Evolutionary conservation across 2,797 vertebrate genomes (phyloP).

Genomic region (Sebastes vulpes): DNA sequence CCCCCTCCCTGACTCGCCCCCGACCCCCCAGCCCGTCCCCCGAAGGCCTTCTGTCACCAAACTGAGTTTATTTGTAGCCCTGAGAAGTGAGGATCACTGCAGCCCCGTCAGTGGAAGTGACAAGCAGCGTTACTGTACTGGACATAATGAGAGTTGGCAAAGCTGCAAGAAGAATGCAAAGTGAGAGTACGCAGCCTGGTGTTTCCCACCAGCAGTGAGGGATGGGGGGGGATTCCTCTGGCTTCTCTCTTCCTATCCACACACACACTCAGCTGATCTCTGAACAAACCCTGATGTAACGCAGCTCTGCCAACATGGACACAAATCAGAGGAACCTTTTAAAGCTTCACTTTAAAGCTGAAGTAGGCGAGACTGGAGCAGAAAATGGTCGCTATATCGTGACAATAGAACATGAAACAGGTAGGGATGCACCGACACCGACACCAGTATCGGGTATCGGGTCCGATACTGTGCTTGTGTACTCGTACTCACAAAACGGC

Average conservation of each 20-base stretch:
- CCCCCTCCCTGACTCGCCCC: neutral
- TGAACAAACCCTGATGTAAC: conserved; percentile 30
- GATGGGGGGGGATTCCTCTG: conserved; percentile 36
- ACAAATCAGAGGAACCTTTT: neutral
- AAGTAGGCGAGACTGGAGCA: too few species aligned
- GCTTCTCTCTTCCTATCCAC: neutral
- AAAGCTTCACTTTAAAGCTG: neutral
- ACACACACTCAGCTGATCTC: conserved; percentile 18
- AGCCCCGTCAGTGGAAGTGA: neutral
- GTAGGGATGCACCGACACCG: too few species aligned
- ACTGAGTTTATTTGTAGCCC: neutral
- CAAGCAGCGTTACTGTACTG: neutral
- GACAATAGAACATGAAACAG: too few species aligned
- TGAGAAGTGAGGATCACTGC: neutral
- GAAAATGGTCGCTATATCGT: too few species aligned
- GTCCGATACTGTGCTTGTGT: too few species aligned
- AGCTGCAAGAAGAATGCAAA: conserved; percentile 22
- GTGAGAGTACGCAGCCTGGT: neutral
- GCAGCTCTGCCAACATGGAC: conserved; percentile 6
- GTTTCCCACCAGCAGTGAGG: conserved; percentile 22
- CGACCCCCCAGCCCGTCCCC: neutral
- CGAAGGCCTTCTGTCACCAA: neutral
- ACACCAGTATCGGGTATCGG: too few species aligned
- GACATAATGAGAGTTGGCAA: neutral
- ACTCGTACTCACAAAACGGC: too few species aligned